Percentiles rank a stretch among this genome's conserved stretches.
Conservation (phyloP, 2,113 vertebrate genomes). For the Urocolius indicus region DNA sequence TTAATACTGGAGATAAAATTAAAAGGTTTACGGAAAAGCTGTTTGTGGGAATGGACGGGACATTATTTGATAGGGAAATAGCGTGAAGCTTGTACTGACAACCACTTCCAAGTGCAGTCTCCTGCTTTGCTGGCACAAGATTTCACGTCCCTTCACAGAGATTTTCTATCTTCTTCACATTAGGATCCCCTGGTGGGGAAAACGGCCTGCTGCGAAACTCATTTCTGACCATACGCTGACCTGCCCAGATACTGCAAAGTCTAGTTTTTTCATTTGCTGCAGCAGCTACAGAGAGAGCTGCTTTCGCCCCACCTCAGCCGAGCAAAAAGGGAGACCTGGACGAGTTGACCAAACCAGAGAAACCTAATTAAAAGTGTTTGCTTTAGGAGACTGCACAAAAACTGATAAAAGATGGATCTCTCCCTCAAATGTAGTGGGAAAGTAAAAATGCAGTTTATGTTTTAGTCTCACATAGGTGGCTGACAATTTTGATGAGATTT, state of each 20-base stretch:
- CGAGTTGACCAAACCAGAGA: neutral
- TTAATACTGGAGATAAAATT: slow-evolving; percentile 40
- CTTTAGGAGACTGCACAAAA: neutral
- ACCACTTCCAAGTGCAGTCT: slow-evolving; percentile 23
- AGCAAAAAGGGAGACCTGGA: neutral
- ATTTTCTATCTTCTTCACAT: slow-evolving; percentile 49
- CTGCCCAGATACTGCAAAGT: slow-evolving; percentile 33
- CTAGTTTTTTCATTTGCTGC: neutral
- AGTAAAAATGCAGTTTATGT: neutral
- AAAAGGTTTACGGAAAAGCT: slow-evolving; percentile 14
- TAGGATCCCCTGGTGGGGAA: slow-evolving; percentile 12
- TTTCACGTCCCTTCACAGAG: neutral
- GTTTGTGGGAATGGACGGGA: slow-evolving; percentile 1
- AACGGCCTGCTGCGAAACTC: slow-evolving; percentile 55
- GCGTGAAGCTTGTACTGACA: neutral
- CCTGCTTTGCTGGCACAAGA: neutral
- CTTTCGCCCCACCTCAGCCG: neutral
- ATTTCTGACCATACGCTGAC: slow-evolving; percentile 53
- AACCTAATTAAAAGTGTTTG: slow-evolving; percentile 11
- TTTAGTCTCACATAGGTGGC: neutral
- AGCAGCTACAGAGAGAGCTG: neutral
- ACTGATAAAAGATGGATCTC: neutral
- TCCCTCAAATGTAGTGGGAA: neutral
- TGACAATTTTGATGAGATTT: neutral
- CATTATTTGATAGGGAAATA: slow-evolving; percentile 3